Evolutionary conservation across 2,113 vertebrate genomes (phyloP).

Genomic region (Rhineura floridana): DNA sequence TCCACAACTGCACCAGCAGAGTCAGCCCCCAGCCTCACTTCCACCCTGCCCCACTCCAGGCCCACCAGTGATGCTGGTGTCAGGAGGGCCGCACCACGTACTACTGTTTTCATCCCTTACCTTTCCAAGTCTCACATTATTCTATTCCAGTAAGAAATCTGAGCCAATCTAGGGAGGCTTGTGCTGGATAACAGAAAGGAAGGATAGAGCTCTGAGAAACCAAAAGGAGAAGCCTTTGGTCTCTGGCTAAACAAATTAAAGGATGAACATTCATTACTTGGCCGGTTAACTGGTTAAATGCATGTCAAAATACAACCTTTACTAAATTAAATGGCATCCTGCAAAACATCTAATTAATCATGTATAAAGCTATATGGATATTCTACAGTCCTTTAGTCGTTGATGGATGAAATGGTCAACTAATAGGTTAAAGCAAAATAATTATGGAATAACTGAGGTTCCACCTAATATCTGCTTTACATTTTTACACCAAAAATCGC

Average conservation of each 20-base stretch:
- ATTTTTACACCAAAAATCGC: background rate
- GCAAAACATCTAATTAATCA: constrained; percentile 15
- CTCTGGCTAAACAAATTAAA: background rate
- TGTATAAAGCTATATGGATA: background rate
- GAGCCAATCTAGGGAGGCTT: background rate
- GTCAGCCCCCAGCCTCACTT: too few species aligned
- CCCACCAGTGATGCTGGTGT: too few species aligned
- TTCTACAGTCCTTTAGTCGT: background rate
- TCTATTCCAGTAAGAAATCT: background rate
- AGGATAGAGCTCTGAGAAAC: background rate
- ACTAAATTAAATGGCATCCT: background rate
- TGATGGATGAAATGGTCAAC: constrained; percentile 5
- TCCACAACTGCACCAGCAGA: too few species aligned
- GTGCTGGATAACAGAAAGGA: background rate
- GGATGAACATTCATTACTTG: constrained; percentile 18
- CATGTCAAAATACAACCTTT: constrained; percentile 23
- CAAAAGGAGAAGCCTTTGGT: background rate
- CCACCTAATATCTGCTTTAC: background rate
- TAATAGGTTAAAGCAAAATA: background rate
- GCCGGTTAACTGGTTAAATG: constrained; percentile 14
- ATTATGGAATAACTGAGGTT: background rate
- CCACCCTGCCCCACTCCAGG: too few species aligned
- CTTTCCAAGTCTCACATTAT: background rate
- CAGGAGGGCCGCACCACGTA: too few species aligned
- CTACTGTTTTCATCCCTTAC: background rate